Evolutionary conservation across 2,113 vertebrate genomes (phyloP).

Genomic region (Lepidothrix coronata): DNA sequence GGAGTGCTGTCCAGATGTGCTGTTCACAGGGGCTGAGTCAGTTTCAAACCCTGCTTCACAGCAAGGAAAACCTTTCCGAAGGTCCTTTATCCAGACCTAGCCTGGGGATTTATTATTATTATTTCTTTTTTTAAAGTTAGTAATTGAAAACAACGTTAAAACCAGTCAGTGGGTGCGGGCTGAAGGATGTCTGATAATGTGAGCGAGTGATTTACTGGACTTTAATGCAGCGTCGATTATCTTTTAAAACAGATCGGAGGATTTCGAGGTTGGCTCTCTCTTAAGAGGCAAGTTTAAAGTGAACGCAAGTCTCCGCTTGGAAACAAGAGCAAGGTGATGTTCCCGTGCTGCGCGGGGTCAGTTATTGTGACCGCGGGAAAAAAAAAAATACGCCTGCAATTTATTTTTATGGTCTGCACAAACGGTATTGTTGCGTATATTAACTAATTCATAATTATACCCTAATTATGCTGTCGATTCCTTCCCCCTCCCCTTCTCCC

Average conservation of each 20-base stretch:
- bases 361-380: not conserved
- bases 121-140: not conserved
- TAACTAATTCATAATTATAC: slow-evolving; percentile 47
- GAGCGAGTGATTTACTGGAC: not conserved
- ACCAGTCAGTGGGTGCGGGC: not conserved
- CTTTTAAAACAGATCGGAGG: not conserved
- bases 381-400: slow-evolving; percentile 9
- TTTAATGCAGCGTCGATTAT: not conserved
- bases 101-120: not conserved
- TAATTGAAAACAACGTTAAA: slow-evolving; percentile 36
- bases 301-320: not conserved
- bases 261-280: not conserved
- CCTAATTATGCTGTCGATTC: slow-evolving; percentile 21
- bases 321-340: slow-evolving; percentile 25
- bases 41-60: not conserved
- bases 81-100: not conserved
- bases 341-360: not conserved
- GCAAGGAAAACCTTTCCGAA: not conserved
- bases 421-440: slow-evolving; percentile 33
- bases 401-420: slow-evolving; percentile 54
- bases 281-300: not conserved
- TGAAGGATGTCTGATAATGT: not conserved
- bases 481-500: not conserved
- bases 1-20: slow-evolving; percentile 59
- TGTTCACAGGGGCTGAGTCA: not conserved